These are phyloP conservation scores for Parapristionchus giblindavisi DNA, from an alignment of 2,888 invertebrate species.

Conservation along the genomic window DNA sequence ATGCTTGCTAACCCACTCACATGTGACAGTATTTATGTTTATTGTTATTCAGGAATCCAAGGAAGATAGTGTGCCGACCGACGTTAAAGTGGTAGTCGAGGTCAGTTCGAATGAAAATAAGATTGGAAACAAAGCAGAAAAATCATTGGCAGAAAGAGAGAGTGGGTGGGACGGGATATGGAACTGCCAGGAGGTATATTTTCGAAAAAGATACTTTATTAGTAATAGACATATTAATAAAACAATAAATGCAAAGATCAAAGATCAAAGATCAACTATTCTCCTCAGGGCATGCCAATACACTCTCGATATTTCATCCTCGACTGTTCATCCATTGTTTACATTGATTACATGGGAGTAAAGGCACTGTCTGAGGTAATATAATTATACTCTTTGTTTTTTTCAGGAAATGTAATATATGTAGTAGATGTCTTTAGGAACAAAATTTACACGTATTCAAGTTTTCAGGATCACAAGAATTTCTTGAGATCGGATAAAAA, in stretches of 20 bases:
- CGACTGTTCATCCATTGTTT: slow-evolving; percentile 35
- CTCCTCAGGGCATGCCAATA: not conserved
- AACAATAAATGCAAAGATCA: not conserved
- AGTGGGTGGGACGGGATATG: not conserved
- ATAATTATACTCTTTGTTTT: not conserved
- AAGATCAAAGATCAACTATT: slow-evolving; percentile 13
- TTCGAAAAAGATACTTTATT: too few relatives aligned
- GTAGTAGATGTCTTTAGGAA: too few relatives aligned
- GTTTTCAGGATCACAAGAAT: too few relatives aligned
- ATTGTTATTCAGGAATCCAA: too few relatives aligned
- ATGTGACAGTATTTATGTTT: too few relatives aligned
- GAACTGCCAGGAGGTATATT: too few relatives aligned
- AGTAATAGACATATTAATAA: not conserved
- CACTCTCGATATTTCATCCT: slow-evolving; percentile 33
- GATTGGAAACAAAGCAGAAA: not conserved
- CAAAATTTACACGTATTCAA: too few relatives aligned
- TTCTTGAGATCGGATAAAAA: too few relatives aligned
- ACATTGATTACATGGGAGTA: slow-evolving; percentile 39
- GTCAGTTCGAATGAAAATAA: not conserved
- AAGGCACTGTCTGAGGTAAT: slow-evolving; percentile 33
- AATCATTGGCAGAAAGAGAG: not conserved
- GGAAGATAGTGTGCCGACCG: too few relatives aligned
- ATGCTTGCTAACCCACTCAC: too few relatives aligned
- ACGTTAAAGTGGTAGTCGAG: slow-evolving; percentile 8
- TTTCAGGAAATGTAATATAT: not conserved